phyloP scores from a whole-genome alignment of 2,888 invertebrate species.

The Notodonta dromedarius region DNA sequence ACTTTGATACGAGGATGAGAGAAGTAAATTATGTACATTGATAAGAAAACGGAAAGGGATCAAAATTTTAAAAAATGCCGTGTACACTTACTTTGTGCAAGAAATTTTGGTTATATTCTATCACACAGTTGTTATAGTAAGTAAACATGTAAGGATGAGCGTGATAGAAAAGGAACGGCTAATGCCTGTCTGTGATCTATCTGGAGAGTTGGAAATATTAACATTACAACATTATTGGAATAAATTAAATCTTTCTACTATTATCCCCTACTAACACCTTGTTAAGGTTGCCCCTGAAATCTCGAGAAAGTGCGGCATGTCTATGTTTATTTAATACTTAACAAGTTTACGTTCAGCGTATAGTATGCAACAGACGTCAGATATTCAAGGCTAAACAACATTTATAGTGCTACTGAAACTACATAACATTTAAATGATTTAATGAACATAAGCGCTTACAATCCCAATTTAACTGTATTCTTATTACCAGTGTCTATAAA shows the following conservation, averaged over 20 bases:
- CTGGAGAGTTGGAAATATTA: no score
- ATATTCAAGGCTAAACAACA: conserved; percentile 2
- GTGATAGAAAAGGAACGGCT: not conserved
- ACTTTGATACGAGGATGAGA: not conserved
- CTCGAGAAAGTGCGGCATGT: conserved; percentile 4
- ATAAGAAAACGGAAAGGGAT: not conserved
- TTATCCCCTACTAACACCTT: not conserved
- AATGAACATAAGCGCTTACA: not conserved
- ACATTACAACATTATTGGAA: no score
- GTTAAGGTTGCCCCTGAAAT: conserved; percentile 1
- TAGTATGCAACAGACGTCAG: not conserved
- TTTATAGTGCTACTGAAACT: not conserved
- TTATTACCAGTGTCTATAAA: no score
- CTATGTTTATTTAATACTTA: conserved; percentile 5
- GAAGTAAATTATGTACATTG: not conserved
- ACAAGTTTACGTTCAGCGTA: conserved; percentile 2
- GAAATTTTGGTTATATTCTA: no score
- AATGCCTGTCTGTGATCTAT: no score
- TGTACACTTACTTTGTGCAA: no score
- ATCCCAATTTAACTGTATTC: no score
- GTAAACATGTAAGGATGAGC: no score
- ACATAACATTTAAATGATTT: not conserved
- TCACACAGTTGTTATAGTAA: no score
- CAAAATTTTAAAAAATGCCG: not conserved
- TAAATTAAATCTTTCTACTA: not conserved